phyloP scores from a whole-genome alignment of 2,888 invertebrate species.

The Trichogramma dendrolimi region DNA sequence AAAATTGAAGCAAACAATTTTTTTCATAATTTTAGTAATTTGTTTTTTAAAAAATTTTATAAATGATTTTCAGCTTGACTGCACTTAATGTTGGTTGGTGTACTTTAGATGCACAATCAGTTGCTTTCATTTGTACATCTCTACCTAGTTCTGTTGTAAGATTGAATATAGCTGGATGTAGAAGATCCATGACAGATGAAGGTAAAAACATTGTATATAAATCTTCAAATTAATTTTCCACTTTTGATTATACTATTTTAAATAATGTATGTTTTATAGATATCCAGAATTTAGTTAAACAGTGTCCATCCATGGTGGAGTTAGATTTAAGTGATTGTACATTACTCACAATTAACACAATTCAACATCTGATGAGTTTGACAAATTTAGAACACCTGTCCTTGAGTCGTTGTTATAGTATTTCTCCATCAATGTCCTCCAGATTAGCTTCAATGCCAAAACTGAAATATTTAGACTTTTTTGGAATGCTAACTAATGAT shows the following conservation, averaged over 20 bases:
- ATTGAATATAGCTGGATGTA: slow-evolving; percentile 79
- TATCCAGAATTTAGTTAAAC: slow-evolving; percentile 60
- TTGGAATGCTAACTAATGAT: slow-evolving; percentile 69
- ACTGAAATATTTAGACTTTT: slow-evolving; percentile 74
- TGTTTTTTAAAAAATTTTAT: not conserved
- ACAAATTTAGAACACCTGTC: slow-evolving; percentile 71
- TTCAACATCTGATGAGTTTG: slow-evolving; percentile 59
- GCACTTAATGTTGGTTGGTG: slow-evolving; percentile 85
- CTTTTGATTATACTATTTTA: not conserved
- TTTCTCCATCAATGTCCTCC: slow-evolving; percentile 65
- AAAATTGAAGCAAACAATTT: not conserved
- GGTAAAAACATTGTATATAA: slow-evolving; percentile 54
- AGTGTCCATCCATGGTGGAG: slow-evolving; percentile 72
- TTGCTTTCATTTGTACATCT: slow-evolving; percentile 60
- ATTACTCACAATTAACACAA: slow-evolving; percentile 61
- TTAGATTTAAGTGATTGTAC: slow-evolving; percentile 87
- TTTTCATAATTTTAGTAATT: too few relatives aligned
- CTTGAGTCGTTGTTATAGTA: slow-evolving; percentile 75
- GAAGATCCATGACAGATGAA: slow-evolving; percentile 69
- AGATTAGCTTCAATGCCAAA: slow-evolving; percentile 61
- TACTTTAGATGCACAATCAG: slow-evolving; percentile 58
- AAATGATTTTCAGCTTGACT: slow-evolving; percentile 55
- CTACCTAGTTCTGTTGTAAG: slow-evolving; percentile 65
- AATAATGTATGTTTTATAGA: slow-evolving; percentile 56
- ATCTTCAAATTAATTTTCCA: slow-evolving; percentile 3